Base-by-base conservation (phyloP, 2,888 invertebrate species). In the Nasonia oneida region DNA sequence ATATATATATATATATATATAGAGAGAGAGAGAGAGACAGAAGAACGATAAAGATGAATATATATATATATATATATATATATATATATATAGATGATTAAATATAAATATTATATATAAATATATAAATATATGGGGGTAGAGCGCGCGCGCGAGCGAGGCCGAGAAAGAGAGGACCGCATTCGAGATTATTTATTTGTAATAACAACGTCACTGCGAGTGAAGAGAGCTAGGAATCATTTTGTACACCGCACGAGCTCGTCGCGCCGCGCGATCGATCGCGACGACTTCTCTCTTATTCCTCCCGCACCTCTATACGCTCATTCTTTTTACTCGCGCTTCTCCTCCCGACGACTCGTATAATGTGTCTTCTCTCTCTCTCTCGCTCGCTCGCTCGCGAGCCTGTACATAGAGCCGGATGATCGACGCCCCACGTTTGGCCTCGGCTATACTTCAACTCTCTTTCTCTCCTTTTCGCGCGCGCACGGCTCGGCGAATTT, bases 151-250 rank as follows among this genome's bases (percentile, higher is more conserved):
- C 23, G 23, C 23, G 23, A 8, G 75, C n/a, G 37, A 73, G 15
- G 77, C 3, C n/a, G 18, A 76, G n/a, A 76, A 53, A 42, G 23
- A 47, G 64, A 81, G 39, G 47, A 64, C 92, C 89, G 90, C 91
- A 92, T 93, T 92, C 90, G 23, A 92, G 92, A 93, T 93, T 93
- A 93, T 93, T 93, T 93, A 93, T 93, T 93, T 92, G 92, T 75
- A 75, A 79, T 23, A 23, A 88, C 88, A 89, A 23, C n/a, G 2
- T 3, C 87, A 88, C 86, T 85, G 86, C 88, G 88, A 86, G 18
- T n/a, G 23, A n/a, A 37, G 73, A 18, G 73, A 42, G 42, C 15
- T 23, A 53, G 39, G n/a, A 50, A 14, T 15, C 18, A 77, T 70
- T 83, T 75, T 76, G 83, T 76, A 76, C 74, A 57, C 76, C 50